Conservation (phyloP, 2,113 vertebrate species). For the Phalacrocorax carbo region DNA sequence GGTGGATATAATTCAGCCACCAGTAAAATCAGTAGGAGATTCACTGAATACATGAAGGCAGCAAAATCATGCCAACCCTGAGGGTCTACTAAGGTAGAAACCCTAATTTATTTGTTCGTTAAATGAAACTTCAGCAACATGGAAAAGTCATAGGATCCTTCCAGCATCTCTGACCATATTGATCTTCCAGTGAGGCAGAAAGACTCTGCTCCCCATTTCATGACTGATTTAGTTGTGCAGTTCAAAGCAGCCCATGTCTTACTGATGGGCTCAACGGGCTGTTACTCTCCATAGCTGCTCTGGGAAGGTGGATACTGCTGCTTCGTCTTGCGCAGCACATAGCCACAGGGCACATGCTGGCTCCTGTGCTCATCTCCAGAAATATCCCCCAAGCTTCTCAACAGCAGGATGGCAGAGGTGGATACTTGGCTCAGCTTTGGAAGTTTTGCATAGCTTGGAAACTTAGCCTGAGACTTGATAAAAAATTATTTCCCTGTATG, state of each 20-base stretch:
- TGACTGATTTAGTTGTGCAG: neutral
- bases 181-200: conserved; percentile 12
- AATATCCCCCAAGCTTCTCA: neutral
- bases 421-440: neutral
- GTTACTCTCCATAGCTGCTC: neutral
- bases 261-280: neutral
- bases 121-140: neutral
- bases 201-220: neutral
- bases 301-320: neutral
- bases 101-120: neutral
- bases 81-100: neutral
- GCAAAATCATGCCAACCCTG: neutral
- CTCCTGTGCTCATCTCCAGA: neutral
- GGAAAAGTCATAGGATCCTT: neutral
- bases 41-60: neutral
- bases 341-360: neutral
- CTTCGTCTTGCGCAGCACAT: accelerated
- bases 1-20: neutral
- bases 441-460: neutral
- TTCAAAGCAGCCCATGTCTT: neutral
- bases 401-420: neutral
- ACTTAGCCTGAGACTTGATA: neutral
- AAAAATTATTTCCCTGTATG: neutral
- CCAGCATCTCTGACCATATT: neutral
- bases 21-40: neutral